Percentiles rank a stretch among this genome's conserved stretches.
phyloP scores from a whole-genome alignment of 2,113 vertebrate species.

The Cephalopholis sonnerati region DNA sequence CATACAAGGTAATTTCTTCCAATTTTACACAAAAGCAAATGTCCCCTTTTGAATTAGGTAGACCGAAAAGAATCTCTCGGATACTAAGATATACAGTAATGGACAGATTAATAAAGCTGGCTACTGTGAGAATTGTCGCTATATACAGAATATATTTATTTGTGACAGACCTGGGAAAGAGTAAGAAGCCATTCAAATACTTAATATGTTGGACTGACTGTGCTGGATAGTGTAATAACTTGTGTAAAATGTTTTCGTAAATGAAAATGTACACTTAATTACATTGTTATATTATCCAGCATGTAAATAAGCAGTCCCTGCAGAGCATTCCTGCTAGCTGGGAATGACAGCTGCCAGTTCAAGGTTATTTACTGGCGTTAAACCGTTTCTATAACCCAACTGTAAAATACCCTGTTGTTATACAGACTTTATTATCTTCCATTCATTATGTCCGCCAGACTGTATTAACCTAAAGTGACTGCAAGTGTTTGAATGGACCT shows the following conservation, averaged over 20 bases:
- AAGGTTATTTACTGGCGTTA: not conserved
- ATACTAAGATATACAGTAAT: conserved; percentile 16
- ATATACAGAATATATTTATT: conserved; percentile 72
- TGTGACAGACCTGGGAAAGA: conserved; percentile 52
- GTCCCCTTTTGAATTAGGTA: conserved; percentile 1
- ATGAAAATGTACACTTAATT: conserved; percentile 13
- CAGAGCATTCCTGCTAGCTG: conserved; percentile 11
- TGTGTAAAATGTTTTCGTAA: conserved; percentile 33
- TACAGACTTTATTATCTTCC: not conserved
- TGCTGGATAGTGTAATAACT: conserved; percentile 16
- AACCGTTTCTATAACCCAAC: not conserved
- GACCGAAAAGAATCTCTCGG: not conserved
- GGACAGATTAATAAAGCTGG: conserved; percentile 39
- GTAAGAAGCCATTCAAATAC: conserved; percentile 43
- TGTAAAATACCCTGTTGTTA: conserved; percentile 1
- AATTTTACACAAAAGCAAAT: conserved; percentile 3
- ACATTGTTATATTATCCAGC: conserved; percentile 21
- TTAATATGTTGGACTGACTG: conserved; percentile 17
- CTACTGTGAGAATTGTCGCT: conserved; percentile 55
- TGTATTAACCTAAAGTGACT: not conserved
- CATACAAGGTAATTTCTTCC: conserved; percentile 16
- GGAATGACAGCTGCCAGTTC: conserved; percentile 17
- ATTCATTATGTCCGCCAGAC: not conserved
- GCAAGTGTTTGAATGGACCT: conserved; percentile 36
- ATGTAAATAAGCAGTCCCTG: not conserved